Conservation (phyloP, 2,797 vertebrate genomes). For the Myotis pilosus region DNA sequence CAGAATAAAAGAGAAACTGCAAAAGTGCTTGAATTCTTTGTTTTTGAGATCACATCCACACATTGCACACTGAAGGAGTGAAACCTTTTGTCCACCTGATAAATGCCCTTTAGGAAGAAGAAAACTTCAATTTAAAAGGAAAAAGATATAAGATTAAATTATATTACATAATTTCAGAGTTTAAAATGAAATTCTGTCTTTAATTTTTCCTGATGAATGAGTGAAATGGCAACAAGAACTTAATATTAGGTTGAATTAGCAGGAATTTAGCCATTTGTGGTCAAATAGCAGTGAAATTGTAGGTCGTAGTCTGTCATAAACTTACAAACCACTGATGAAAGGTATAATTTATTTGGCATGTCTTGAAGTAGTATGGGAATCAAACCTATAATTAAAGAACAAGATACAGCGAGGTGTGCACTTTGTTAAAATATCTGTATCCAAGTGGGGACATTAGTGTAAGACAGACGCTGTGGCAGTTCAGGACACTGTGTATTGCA, state of each 20-base stretch:
- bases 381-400: conserved; percentile 15
- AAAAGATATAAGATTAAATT: not conserved
- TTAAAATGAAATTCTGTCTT: not conserved
- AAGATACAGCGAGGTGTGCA: not conserved
- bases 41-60: not conserved
- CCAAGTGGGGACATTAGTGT: not conserved
- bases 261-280: conserved; percentile 17
- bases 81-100: not conserved
- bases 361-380: not conserved
- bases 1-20: not conserved
- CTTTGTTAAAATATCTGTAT: too few relatives aligned
- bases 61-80: not conserved
- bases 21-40: not conserved
- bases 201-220: not conserved
- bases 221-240: conserved; percentile 11
- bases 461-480: fast-evolving
- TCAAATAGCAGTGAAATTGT: conserved; percentile 43
- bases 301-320: conserved; percentile 27
- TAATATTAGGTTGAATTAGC: conserved; percentile 11
- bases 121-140: not conserved
- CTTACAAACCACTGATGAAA: conserved; percentile 14
- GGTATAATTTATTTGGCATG: conserved; percentile 5
- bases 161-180: not conserved
- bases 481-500: not conserved
- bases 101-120: not conserved